Evolutionary conservation across 2,888 invertebrate species (phyloP), one percentile per base, ranked within the genome.

Genomic region (Molorchus minor): DNA sequence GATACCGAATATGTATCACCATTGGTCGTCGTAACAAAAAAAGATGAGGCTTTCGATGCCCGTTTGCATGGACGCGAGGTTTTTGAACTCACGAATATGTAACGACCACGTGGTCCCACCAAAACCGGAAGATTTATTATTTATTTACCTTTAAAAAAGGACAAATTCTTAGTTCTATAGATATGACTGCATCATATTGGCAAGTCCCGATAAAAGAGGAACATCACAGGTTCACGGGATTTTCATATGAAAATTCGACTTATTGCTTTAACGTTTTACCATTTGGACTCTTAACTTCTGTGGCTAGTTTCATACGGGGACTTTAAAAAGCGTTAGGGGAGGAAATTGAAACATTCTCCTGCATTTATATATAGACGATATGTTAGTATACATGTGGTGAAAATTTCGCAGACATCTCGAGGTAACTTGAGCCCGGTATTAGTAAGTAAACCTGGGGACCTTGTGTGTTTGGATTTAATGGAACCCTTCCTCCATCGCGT

Each of bases 201-300:
- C 65, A 67, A 52, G 52, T 65, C 3, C 44, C 46, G 0, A 35
- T 65, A 10, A 2, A n/a, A 2, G 38, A 59, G 35, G 4, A 21
- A 2, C 12, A 36, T 25, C 1, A 19, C 8, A 35, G 36, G 13
- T 55, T 20, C 30, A 46, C 46, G 1, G 61, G 56, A 0, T 65
- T 65, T 41, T 12, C 38, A 12, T 62, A 51, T 25, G 36, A 57
- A 4, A 35, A 38, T 1, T 16, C 47, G n/a, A 58, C 56, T 2
- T 65, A 59, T 52, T 38, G 43, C 33, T 53, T 33, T 15, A 3
- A 20, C 4, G 43, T 33, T 1, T 19, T 53, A 30, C 53, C 53
- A n/a, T 53, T 53, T 12, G 35, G 41, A 10, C 12, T 43, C 3
- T 21, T 12, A 20, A 43, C 41, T 4, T 20, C 53, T 2, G 43